Evolutionary conservation across 2,113 vertebrate species (phyloP).

Genomic region (Neodontobutis hainanensis): DNA sequence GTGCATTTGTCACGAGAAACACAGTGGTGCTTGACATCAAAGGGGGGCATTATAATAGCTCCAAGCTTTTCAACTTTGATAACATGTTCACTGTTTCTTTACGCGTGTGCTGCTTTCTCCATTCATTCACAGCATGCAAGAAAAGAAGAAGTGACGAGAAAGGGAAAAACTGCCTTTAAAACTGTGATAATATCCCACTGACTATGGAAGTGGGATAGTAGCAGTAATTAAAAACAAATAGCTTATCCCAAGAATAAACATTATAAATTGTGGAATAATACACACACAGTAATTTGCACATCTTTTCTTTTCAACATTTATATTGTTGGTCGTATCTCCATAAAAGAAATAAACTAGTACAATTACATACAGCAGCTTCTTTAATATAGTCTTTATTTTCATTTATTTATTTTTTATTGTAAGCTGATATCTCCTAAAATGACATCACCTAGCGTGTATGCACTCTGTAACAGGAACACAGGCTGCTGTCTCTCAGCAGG

Average conservation of each 20-base stretch:
- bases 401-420: constrained; percentile 23
- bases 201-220: constrained; percentile 51
- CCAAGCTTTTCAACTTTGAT: constrained; percentile 61
- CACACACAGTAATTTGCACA: constrained; percentile 1
- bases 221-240: constrained; percentile 54
- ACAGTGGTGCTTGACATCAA: constrained; percentile 69
- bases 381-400: constrained; percentile 35
- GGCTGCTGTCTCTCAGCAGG: constrained; percentile 71
- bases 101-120: constrained; percentile 29
- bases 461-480: constrained; percentile 52
- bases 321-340: too few relatives aligned
- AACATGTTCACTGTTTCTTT: constrained; percentile 51
- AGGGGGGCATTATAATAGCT: constrained; percentile 65
- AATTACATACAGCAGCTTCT: background rate
- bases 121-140: constrained; percentile 32
- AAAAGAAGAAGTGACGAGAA: constrained; percentile 14
- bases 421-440: background rate
- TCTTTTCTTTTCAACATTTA: constrained; percentile 33
- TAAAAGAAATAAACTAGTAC: too few relatives aligned
- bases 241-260: constrained; percentile 15
- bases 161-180: constrained; percentile 8
- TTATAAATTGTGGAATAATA: too few relatives aligned
- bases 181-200: constrained; percentile 45
- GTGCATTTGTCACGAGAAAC: constrained; percentile 74
- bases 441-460: constrained; percentile 14